Conservation (phyloP, 2,113 vertebrate species). For the Mesitornis unicolor region DNA sequence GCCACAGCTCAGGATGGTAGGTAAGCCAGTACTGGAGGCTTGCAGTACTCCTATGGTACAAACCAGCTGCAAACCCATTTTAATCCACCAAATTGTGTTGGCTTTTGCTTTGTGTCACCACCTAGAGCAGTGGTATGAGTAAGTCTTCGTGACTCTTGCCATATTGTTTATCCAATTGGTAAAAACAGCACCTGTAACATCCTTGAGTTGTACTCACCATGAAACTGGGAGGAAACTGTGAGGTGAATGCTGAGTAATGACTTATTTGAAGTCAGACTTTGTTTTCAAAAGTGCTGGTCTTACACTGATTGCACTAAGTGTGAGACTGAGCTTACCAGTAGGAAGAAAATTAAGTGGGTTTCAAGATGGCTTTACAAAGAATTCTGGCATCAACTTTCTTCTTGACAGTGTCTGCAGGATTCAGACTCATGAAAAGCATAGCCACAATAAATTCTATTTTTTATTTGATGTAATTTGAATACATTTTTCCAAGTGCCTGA, state of each 20-base stretch:
- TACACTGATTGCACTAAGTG: background rate
- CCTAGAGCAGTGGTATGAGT: background rate
- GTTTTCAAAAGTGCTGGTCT: background rate
- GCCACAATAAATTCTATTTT: constrained; percentile 9
- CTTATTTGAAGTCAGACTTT: background rate
- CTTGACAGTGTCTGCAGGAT: background rate
- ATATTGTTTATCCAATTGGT: accelerated
- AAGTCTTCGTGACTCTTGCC: background rate
- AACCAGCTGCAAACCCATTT: background rate
- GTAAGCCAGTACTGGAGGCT: background rate
- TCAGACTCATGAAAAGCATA: background rate
- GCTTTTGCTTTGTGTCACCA: background rate
- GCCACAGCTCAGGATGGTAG: background rate
- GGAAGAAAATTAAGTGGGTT: background rate
- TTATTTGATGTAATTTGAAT: background rate
- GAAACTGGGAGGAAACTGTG: background rate
- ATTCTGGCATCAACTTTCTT: background rate
- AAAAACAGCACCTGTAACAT: background rate
- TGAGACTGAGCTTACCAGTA: background rate
- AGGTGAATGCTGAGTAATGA: background rate
- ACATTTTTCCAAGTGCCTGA: background rate
- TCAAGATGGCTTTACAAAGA: background rate
- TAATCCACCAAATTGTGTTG: background rate
- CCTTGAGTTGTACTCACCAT: background rate
- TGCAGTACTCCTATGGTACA: background rate